Evolutionary conservation across 2,888 invertebrate genomes (phyloP).

Genomic region (Rhaphigaster nebulosa): DNA sequence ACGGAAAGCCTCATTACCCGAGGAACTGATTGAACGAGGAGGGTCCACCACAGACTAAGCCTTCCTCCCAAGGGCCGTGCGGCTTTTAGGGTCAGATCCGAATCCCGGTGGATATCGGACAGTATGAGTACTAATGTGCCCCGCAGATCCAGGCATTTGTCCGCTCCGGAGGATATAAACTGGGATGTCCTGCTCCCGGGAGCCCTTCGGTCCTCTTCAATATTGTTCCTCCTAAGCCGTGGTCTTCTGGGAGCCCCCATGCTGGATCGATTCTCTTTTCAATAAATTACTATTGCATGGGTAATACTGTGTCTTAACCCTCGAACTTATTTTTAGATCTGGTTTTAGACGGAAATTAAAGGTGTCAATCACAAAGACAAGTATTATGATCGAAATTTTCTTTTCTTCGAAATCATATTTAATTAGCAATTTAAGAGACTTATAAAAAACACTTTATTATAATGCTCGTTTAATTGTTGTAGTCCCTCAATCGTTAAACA

Average conservation of each 20-base stretch:
- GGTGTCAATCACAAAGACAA: too few relatives aligned
- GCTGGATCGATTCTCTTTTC: constrained; percentile 8
- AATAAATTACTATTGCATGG: background rate
- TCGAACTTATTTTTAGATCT: too few relatives aligned
- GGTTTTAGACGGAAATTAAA: background rate
- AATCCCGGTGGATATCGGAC: constrained; percentile 45
- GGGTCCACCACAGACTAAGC: background rate
- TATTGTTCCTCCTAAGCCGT: constrained; percentile 25
- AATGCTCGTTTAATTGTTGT: too few relatives aligned
- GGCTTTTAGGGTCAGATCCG: constrained; percentile 23
- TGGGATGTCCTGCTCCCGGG: constrained; percentile 26
- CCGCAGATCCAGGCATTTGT: constrained; percentile 45
- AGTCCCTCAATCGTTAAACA: too few relatives aligned
- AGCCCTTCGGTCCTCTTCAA: constrained; percentile 27
- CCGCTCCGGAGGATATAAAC: constrained; percentile 31
- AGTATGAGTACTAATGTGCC: constrained; percentile 53
- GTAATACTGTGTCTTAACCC: background rate
- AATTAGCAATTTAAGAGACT: too few relatives aligned
- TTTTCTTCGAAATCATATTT: too few relatives aligned
- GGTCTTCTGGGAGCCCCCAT: background rate
- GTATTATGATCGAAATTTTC: too few relatives aligned
- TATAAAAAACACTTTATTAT: too few relatives aligned
- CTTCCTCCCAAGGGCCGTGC: background rate
- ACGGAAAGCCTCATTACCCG: background rate
- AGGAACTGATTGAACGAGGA: constrained; percentile 21